A percentile compares a stretch with the other conserved stretches of the same genome.
These are phyloP conservation scores for Matsumyia berberina DNA, from an alignment of 2,888 invertebrate species.

Conservation along the genomic window DNA sequence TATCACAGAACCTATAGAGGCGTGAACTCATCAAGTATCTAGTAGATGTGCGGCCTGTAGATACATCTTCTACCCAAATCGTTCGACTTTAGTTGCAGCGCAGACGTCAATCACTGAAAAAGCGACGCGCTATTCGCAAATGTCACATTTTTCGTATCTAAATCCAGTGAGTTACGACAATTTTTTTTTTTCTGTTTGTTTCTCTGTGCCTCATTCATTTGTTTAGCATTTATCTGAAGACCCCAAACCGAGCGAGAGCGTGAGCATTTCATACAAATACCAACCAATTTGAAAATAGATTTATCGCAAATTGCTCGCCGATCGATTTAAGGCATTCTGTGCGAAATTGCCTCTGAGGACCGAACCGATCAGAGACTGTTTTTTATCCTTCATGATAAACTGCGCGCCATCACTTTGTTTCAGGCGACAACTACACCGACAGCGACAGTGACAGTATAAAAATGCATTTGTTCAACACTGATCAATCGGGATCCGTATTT, in stretches of 20 bases:
- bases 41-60: not conserved
- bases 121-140: conserved; percentile 64
- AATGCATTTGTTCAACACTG: conserved; percentile 69
- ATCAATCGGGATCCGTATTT: conserved; percentile 72
- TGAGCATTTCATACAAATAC: conserved; percentile 60
- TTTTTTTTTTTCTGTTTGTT: conserved; percentile 21
- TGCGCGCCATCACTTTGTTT: conserved; percentile 79
- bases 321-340: conserved; percentile 74
- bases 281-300: conserved; percentile 74
- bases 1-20: conserved; percentile 47
- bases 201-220: conserved; percentile 20
- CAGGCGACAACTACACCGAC: conserved; percentile 63
- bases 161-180: conserved; percentile 73
- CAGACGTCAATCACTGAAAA: conserved; percentile 70
- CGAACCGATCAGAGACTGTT: conserved; percentile 33
- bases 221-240: conserved; percentile 15
- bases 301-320: conserved; percentile 69
- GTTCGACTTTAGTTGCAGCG: conserved; percentile 64
- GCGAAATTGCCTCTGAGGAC: conserved; percentile 41
- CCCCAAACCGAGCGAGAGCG: conserved; percentile 18
- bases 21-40: conserved; percentile 50
- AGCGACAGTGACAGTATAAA: conserved; percentile 47
- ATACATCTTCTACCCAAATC: conserved; percentile 26
- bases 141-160: conserved; percentile 60
- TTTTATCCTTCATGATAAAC: conserved; percentile 64